Evolutionary conservation across 2,888 invertebrate species (phyloP).

Genomic region (Hemaris fuciformis): DNA sequence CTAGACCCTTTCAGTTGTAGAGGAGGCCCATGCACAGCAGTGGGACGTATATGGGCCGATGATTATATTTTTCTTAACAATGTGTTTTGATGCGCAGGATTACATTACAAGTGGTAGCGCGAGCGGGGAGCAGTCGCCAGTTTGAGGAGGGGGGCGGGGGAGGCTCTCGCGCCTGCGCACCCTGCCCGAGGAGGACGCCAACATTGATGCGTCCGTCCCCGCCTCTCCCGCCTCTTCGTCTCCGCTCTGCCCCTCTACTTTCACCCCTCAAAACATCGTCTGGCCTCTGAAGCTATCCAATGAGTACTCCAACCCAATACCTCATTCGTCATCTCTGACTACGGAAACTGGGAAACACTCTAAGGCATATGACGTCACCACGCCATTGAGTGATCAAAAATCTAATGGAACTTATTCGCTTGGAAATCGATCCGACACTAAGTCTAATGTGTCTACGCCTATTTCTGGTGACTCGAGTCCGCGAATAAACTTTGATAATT

Average conservation of each 20-base stretch:
- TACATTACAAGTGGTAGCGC: constrained; percentile 75
- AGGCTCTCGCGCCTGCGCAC: constrained; percentile 74
- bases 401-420: constrained; percentile 30
- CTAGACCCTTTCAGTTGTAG: no score
- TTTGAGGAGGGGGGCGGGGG: constrained; percentile 79
- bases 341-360: not conserved
- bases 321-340: not conserved
- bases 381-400: constrained; percentile 18
- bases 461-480: constrained; percentile 24
- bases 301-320: not conserved
- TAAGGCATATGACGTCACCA: not conserved
- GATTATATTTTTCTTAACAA: not conserved
- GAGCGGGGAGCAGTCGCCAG: constrained; percentile 75
- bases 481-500: constrained; percentile 28
- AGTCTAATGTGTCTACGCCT: constrained; percentile 21
- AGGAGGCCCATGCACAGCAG: no score
- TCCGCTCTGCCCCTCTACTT: constrained; percentile 20
- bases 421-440: constrained; percentile 24
- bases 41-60: not conserved
- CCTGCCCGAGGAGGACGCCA: constrained; percentile 67
- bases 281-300: not conserved
- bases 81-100: constrained; percentile 52
- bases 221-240: constrained; percentile 60
- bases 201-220: constrained; percentile 38
- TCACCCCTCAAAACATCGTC: constrained; percentile 5